These are phyloP conservation scores for Drosophila pectinifera DNA, from an alignment of 1,140 invertebrate genomes.

Conservation along the genomic window DNA sequence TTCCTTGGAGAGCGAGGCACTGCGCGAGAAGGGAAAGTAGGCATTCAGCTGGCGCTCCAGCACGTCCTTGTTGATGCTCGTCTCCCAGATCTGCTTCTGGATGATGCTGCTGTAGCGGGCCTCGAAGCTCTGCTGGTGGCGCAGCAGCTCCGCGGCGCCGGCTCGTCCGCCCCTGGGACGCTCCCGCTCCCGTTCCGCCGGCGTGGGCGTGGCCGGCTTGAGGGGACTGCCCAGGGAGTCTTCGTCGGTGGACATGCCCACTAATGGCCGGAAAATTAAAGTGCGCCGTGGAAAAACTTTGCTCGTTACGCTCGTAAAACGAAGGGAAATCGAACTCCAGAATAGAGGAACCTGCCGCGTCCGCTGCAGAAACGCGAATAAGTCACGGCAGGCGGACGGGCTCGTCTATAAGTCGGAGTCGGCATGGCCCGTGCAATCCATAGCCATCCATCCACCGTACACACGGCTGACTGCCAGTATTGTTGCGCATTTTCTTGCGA, in stretches of 20 bases:
- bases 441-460: slow-evolving; percentile 5
- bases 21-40: slow-evolving; percentile 74
- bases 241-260: slow-evolving; percentile 69
- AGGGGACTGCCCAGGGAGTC: slow-evolving; percentile 65
- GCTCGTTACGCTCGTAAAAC: slow-evolving; percentile 46
- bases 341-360: slow-evolving; percentile 58
- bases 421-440: slow-evolving; percentile 34
- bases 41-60: slow-evolving; percentile 74
- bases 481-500: slow-evolving; percentile 72
- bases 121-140: slow-evolving; percentile 80
- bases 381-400: slow-evolving; percentile 66
- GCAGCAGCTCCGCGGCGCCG: slow-evolving; percentile 50
- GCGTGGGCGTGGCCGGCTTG: slow-evolving; percentile 52
- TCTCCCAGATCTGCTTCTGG: slow-evolving; percentile 80
- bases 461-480: slow-evolving; percentile 21
- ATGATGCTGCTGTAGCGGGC: slow-evolving; percentile 77
- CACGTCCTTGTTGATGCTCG: slow-evolving; percentile 76
- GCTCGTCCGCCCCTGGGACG: slow-evolving; percentile 29
- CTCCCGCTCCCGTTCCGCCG: slow-evolving; percentile 26
- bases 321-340: slow-evolving; percentile 10
- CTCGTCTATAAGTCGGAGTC: slow-evolving; percentile 32
- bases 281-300: slow-evolving; percentile 48
- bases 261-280: slow-evolving; percentile 78
- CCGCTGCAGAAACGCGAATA: slow-evolving; percentile 70
- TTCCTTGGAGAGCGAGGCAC: slow-evolving; percentile 63